Evolutionary conservation across 2,888 invertebrate genomes (phyloP), one percentile per base, ranked within the genome.

Genomic region (Baccha elongata): DNA sequence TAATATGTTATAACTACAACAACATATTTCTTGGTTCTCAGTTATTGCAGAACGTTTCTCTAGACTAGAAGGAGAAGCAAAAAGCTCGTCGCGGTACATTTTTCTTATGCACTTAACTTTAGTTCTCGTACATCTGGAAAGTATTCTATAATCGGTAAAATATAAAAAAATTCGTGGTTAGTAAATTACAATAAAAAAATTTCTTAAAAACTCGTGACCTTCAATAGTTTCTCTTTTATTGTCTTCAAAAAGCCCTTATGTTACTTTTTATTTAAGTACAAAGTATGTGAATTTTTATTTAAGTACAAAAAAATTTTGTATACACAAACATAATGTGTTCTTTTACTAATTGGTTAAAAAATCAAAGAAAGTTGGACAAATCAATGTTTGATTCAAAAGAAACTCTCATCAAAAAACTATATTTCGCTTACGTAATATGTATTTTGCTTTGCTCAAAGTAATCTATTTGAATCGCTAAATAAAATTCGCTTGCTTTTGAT

Each of bases 41-140:
- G 83, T 84, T 79, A 73, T 23, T 68, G 58, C 52, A 58, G 68
- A 84, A 84, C 78, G 37, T 50, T 84, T 78, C 58, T 72, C 68
- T 42, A 68, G 79, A 68, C 17, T 40, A 69, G 64, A 68, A 55
- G 72, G 76, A 69, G 75, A 35, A 62, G 35, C 44, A 71, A 50
- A 80, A 81, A 81, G 71, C 81, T 75, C 65, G 60, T 17, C 71
- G 75, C 71, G 74, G 26, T 37, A 52, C 29, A 69, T 37, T 58
- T 64, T 68, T 75, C 58, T 35, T 80, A 55, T 68, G 74, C 68
- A 74, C 68, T 74, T 64, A 19, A 13, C 21, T 37, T 13, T 6
- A 32, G 8, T 32, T 32, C 29, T 44, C 44, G 69, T 76, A 46
- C 68, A 69, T 64, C 48, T 69, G 64, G 26, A 69, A 80, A 48